Percentiles rank a stretch among this genome's conserved stretches.
Evolutionary conservation across 1,140 invertebrate genomes (phyloP).

Genomic region (Drosophila erecta): DNA sequence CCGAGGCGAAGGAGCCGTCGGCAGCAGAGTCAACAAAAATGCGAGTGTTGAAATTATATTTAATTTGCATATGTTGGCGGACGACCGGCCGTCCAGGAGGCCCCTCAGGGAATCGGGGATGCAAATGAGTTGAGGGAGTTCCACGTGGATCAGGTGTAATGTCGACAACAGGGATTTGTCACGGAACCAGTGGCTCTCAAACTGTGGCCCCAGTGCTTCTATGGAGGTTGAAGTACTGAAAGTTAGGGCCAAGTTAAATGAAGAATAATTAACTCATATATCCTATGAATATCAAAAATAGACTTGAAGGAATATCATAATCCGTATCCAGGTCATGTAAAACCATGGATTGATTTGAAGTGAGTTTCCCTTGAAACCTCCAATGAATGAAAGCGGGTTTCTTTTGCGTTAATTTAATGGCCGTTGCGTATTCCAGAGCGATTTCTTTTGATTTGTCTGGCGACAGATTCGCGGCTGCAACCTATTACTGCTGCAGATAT

Average conservation of each 20-base stretch:
- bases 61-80: conserved; percentile 73
- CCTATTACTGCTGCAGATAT: not conserved
- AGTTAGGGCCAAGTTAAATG: not conserved
- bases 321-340: too few relatives aligned
- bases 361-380: conserved; percentile 10
- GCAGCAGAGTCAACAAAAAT: conserved; percentile 61
- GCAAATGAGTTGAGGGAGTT: conserved; percentile 57
- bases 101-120: conserved; percentile 21
- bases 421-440: conserved; percentile 35
- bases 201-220: not conserved
- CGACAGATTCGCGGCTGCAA: conserved; percentile 22
- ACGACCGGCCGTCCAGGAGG: conserved; percentile 16
- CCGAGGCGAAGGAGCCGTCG: conserved; percentile 39
- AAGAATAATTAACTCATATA: too few relatives aligned
- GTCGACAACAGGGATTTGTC: conserved; percentile 38
- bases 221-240: not conserved
- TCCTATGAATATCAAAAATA: too few relatives aligned
- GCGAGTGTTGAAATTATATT: conserved; percentile 82
- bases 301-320: too few relatives aligned
- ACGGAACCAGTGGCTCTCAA: not conserved
- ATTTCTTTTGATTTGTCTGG: conserved; percentile 55
- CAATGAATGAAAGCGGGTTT: conserved; percentile 40
- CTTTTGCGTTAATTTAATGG: conserved; percentile 31
- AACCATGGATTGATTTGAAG: too few relatives aligned
- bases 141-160: conserved; percentile 37